phyloP scores from a whole-genome alignment of 2,113 vertebrate species.

The Nyctereutes procyonoides region DNA sequence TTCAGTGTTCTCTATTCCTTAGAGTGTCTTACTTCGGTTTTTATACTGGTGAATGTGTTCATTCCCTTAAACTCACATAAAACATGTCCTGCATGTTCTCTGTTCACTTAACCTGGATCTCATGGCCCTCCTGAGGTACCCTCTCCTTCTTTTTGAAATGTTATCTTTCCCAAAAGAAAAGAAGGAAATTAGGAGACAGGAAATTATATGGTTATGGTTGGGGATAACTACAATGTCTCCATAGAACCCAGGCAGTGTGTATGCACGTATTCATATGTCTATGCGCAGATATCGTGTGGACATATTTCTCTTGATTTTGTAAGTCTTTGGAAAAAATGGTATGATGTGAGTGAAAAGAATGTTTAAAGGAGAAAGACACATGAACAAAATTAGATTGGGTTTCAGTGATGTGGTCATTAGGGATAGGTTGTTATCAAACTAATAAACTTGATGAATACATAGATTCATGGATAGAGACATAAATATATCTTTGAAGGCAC shows the following conservation, averaged over 20 bases:
- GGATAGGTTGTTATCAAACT: not conserved
- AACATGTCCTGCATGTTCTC: not conserved
- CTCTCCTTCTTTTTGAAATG: not conserved
- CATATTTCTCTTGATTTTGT: not conserved
- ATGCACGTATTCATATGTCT: not conserved
- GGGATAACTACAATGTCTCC: not conserved
- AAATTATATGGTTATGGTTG: not conserved
- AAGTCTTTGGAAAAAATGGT: not conserved
- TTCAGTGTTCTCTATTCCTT: not conserved
- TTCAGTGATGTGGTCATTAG: not conserved
- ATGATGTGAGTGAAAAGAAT: not conserved
- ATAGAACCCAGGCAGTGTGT: not conserved
- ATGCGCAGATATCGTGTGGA: not conserved
- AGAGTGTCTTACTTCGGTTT: not conserved
- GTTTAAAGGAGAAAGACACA: not conserved
- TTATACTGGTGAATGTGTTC: not conserved
- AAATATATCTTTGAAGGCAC: not conserved
- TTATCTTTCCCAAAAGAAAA: not conserved
- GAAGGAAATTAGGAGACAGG: not conserved
- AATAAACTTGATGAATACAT: not conserved
- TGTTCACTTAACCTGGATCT: not conserved
- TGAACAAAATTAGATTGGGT: not conserved
- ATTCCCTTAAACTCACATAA: not conserved
- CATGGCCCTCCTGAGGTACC: not conserved
- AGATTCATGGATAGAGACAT: not conserved